phyloP scores from a whole-genome alignment of 2,113 vertebrate genomes.

The Ondatra zibethicus region DNA sequence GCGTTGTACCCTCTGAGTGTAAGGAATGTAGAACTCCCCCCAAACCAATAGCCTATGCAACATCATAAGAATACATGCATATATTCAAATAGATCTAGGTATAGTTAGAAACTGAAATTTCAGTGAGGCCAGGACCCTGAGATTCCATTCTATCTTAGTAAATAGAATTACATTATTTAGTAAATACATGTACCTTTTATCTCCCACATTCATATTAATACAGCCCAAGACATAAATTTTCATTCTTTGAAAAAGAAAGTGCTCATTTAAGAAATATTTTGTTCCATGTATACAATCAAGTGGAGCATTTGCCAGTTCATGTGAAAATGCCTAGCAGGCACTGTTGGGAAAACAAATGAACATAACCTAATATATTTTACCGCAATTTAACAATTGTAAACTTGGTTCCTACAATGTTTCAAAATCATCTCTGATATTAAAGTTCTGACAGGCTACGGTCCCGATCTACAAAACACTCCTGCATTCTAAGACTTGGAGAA shows the following conservation, averaged over 20 bases:
- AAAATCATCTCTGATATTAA: neutral
- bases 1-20: neutral
- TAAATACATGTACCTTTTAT: neutral
- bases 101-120: neutral
- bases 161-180: neutral
- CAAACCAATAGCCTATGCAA: neutral
- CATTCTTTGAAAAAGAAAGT: constrained; percentile 1
- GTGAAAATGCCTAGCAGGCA: neutral
- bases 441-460: neutral
- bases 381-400: neutral
- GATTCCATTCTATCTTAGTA: neutral
- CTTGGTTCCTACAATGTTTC: neutral
- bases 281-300: neutral
- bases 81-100: neutral
- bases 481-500: neutral
- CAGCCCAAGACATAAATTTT: neutral
- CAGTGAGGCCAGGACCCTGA: neutral
- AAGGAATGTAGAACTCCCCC: neutral
- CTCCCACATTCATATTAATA: neutral
- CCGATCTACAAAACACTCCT: neutral
- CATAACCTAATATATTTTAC: neutral
- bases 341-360: neutral
- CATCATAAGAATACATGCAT: neutral
- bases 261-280: constrained; percentile 15
- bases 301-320: neutral